Evolutionary conservation across 2,113 vertebrate species (phyloP), one percentile per base, ranked within the genome.

Genomic region (Seriola rivoliana): DNA sequence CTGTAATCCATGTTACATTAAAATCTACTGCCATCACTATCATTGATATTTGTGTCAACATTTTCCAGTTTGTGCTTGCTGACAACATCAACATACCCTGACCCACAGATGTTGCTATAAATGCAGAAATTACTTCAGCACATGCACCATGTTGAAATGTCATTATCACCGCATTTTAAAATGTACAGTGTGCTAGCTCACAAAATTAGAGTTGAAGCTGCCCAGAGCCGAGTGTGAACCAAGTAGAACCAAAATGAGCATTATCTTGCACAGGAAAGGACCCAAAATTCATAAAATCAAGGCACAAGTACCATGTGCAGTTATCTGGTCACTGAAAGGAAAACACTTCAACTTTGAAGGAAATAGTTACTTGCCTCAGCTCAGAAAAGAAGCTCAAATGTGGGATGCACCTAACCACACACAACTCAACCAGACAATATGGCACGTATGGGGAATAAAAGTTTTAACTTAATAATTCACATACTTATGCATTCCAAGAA

Each of bases 391-490:
- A 29, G 17, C 50, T 38, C 8, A 17, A 36, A 60, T 54, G 19
- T 48, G n/a, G 19, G 19, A n/a, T 4, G n/a, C 38, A 46, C 40
- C 38, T 25, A 13, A 71, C 1, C 29, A 75, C 29, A 29, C 29
- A 23, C 50, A 46, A 40, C 64, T 59, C 8, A 69, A n/a, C 19
- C 16, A 52, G 40, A 57, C 68, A 63, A 60, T 74, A 70, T 38
- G 44, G 59, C 8, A n/a, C 72, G 54, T 44, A 74, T 48, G 63
- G 62, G 29, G 57, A 50, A 50, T 29, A 29, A 17, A 63, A n/a
- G 38, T 75, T 85, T 58, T n/a, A 72, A 72, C 50, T 89, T 60
- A 68, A 84, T 78, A 78, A 85, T 84, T 78, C 58, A 78, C 74
- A 44, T 69, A 75, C 84, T 64, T 57, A 71, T 12, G 4, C 40